Percentiles rank a stretch among this genome's conserved stretches.
phyloP scores from a whole-genome alignment of 1,140 invertebrate genomes.

The Akabosia matsudoensis region DNA sequence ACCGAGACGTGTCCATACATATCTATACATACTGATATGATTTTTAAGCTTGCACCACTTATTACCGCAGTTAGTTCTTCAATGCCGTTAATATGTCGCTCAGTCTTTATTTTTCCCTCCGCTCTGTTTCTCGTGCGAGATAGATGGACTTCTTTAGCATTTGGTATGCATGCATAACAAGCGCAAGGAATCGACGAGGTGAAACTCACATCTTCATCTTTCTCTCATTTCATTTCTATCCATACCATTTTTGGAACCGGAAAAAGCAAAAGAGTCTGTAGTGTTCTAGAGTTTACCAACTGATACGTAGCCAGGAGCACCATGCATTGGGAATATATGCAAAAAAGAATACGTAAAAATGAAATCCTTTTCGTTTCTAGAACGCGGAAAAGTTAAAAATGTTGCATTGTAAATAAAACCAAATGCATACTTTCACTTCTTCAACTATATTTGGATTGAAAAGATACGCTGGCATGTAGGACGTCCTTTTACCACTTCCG shows the following conservation, averaged over 20 bases:
- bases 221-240: background rate
- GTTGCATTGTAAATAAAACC: no score
- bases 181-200: background rate
- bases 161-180: slow-evolving; percentile 5
- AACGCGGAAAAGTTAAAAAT: no score
- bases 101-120: slow-evolving; percentile 19
- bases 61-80: background rate
- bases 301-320: no score
- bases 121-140: slow-evolving; percentile 5
- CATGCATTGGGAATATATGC: no score
- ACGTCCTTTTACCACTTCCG: no score
- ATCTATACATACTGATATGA: background rate
- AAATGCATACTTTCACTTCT: no score
- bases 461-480: no score
- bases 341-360: no score
- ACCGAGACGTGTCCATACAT: background rate
- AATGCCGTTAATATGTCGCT: slow-evolving; percentile 10
- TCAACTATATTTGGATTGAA: no score
- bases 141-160: background rate
- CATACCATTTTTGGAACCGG: background rate
- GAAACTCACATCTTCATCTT: slow-evolving; percentile 20
- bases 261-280: background rate
- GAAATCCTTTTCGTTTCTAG: no score
- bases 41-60: background rate
- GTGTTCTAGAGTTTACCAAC: background rate